Base-by-base conservation (phyloP, 2,113 vertebrate genomes). In the Trinectes maculatus region DNA sequence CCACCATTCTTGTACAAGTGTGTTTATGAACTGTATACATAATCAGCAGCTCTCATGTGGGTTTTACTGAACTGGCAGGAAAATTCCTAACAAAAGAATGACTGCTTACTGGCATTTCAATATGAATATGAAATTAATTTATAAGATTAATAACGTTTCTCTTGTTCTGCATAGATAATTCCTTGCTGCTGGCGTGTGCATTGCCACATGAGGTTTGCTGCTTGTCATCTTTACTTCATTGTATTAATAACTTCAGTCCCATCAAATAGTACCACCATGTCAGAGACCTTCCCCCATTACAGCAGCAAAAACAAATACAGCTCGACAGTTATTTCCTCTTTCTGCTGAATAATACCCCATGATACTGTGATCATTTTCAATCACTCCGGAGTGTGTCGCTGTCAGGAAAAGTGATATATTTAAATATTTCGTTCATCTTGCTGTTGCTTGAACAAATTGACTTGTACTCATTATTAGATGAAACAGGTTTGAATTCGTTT, bases 391-490 rank as follows among this genome's bases (percentile, higher is more conserved):
- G 13, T 33, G 24, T 62, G 26, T 46, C 34, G 33, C 54, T 34
- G 24, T 58, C 54, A 62, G 77, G 77, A 71, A 77, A 68, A 51
- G 19, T 43, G 68, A 44, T 43, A 10, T 22, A 60, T 64, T 77
- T 59, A 48, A 71, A 69, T 69, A 65, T 67, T 46, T 11, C 61
- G 58, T 61, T 49, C 15, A 28, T 49, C n/a, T 29, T 42, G 19
- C 57, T 43, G 53, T 69, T 39, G 33, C 61, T 43, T 28, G 12
- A 33, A 12, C 68, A 65, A 65, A 78, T 61, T 51, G 16, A 15
- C 18, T 54, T 69, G 56, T 31, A 43, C 40, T 55, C 28, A 42
- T 37, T 49, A 53, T 52, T 10, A n/a, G 24, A 15, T 18, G 16
- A 19, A 49, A 13, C 34, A 22, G 40, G 16, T 55, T 67, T 54